Conservation (phyloP, 53 echinoderm and acorn worm genomes). For the Patiria pectinifera region DNA sequence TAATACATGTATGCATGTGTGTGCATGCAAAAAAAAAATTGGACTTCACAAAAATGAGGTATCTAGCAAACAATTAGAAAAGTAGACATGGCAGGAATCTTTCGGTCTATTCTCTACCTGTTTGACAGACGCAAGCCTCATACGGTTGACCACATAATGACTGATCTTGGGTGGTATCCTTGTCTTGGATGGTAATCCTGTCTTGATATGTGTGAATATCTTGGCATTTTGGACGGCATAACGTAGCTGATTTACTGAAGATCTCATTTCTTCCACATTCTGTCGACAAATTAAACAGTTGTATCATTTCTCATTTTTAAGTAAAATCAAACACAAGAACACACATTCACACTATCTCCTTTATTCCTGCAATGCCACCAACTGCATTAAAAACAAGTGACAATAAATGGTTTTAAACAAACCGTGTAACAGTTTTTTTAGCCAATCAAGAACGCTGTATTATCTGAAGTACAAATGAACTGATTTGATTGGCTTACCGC, state of each 20-base stretch:
- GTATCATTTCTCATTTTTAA: background rate
- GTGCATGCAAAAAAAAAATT: background rate
- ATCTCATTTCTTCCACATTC: constrained; percentile 76
- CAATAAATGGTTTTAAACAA: background rate
- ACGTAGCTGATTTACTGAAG: constrained; percentile 55
- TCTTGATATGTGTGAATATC: background rate
- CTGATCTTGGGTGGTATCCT: constrained; percentile 20
- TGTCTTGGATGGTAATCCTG: constrained; percentile 48
- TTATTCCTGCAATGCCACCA: no score
- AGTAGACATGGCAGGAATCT: background rate
- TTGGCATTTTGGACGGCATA: constrained; percentile 58
- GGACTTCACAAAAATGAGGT: background rate
- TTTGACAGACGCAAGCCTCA: constrained; percentile 14
- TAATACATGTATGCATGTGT: no score
- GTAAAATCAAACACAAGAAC: background rate
- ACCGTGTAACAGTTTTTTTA: background rate
- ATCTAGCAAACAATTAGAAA: background rate
- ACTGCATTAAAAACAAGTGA: no score
- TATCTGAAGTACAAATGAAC: background rate
- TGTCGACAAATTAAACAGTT: constrained; percentile 2
- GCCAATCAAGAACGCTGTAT: background rate
- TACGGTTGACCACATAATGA: constrained; percentile 15
- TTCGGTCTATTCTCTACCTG: background rate
- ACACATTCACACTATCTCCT: background rate
- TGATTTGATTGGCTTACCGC: constrained; percentile 68